Evolutionary conservation across 2,797 vertebrate genomes (phyloP).

Genomic region (Xerus rutilus): DNA sequence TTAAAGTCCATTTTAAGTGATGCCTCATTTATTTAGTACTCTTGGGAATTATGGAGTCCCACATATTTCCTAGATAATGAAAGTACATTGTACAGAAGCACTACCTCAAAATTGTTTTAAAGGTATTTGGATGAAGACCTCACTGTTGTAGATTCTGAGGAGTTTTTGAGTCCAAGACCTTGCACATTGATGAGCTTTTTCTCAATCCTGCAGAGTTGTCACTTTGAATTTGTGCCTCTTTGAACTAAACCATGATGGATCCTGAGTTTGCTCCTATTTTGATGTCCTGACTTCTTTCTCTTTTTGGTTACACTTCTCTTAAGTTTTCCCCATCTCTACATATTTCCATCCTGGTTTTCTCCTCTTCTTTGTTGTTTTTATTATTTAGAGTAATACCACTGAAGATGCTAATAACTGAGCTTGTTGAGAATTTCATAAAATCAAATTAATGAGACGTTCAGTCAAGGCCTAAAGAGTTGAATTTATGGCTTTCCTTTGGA

Average conservation of each 20-base stretch:
- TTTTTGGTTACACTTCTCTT: not conserved
- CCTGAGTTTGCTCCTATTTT: not conserved
- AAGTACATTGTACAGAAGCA: not conserved
- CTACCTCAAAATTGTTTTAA: not conserved
- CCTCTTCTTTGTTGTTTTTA: not conserved
- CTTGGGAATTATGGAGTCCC: not conserved
- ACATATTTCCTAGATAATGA: constrained; percentile 19
- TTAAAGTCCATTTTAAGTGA: not conserved
- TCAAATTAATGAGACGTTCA: not conserved
- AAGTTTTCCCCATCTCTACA: not conserved
- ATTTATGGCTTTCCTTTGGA: not conserved
- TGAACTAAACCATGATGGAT: not conserved
- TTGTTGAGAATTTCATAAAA: not conserved
- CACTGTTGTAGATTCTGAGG: not conserved
- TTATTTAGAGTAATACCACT: not conserved
- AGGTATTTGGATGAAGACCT: not conserved
- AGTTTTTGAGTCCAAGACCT: not conserved
- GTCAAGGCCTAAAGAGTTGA: not conserved
- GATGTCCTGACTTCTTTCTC: not conserved
- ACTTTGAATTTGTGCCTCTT: fast-evolving
- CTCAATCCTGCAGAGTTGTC: not conserved
- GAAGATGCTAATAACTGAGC: not conserved
- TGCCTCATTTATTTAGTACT: not conserved
- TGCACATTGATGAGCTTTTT: not conserved
- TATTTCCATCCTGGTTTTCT: not conserved